These are phyloP conservation scores for Stomatorhinus walkeri DNA, from an alignment of 2,797 vertebrate genomes.

Conservation along the genomic window DNA sequence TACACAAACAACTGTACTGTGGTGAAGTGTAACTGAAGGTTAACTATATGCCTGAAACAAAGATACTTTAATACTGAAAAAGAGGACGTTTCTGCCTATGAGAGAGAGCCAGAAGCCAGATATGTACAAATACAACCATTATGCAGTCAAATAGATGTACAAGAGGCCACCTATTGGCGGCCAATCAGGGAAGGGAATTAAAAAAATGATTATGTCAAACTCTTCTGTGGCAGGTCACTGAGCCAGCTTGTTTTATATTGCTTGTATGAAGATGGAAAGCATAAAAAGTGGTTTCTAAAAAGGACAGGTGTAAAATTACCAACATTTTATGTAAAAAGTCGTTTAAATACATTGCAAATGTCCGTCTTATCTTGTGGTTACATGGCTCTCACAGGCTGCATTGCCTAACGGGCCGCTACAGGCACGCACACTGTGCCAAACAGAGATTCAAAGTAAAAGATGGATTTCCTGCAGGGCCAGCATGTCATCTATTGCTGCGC, in stretches of 20 bases:
- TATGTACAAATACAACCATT: constrained; percentile 22
- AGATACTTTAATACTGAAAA: constrained; percentile 49
- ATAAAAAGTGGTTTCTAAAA: not conserved
- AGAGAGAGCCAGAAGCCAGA: not conserved
- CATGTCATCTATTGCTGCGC: constrained; percentile 29
- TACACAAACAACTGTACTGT: constrained; percentile 43
- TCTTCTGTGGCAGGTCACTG: not conserved
- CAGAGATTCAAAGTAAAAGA: not conserved
- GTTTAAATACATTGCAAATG: not conserved
- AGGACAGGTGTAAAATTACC: not conserved
- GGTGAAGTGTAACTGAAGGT: constrained; percentile 46
- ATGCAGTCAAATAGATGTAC: constrained; percentile 8
- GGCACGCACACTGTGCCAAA: not conserved
- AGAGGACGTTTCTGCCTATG: constrained; percentile 36
- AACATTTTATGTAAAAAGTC: not conserved
- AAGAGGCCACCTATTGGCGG: not conserved
- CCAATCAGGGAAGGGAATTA: not conserved
- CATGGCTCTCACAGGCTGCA: not conserved
- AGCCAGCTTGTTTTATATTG: not conserved
- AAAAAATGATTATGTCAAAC: not conserved
- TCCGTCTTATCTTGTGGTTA: not conserved
- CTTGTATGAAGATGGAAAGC: not conserved
- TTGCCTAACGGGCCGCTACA: constrained; percentile 5
- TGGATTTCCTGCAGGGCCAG: not conserved
- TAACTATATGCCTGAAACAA: constrained; percentile 45